Evolutionary conservation across 2,888 invertebrate species (phyloP), one percentile per base, ranked within the genome.

Genomic region (Elgonia sp.): DNA sequence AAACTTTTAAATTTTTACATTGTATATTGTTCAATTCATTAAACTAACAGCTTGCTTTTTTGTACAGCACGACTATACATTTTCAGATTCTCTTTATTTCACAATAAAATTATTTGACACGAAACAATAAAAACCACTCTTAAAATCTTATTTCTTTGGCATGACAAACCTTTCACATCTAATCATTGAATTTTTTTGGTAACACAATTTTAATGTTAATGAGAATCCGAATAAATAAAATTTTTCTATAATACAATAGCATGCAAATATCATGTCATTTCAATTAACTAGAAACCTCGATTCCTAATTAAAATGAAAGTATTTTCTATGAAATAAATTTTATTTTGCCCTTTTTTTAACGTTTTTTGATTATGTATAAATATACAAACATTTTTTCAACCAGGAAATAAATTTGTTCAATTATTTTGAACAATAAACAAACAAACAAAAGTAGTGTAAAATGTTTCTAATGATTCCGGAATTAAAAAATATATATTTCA

Each of bases 11-110:
- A 60, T 79, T 86, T 76, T 65, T 80, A 80, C 50, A 62, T 88
- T 55, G 40, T 69, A 79, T 60, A 63, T 20, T 57, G 42, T 80
- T 87, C 53, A 50, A 40, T 62, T 80, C 76, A 69, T 77, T 65
- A 55, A 81, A 87, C 67, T 73, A 85, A 85, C 57, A 77, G 82
- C 37, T 76, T 81, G 82, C 65, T 37, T 77, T 81, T 85, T 85
- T 86, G 79, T 86, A 86, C 85, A 88, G 69, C 62, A 65, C 72
- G 84, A 85, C 84, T 88, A 88, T 69, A 85, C 75, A 80, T 50
- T 46, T 73, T 85, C 65, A 81, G 77, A 87, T 87, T 84, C 67
- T 87, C 70, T 62, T 55, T 37, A 37, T 63, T 53, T 39, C 70
- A 62, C 9, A 77, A 55, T 50, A 53, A 20, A 84, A 85, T 18